Conservation (phyloP, 2,113 vertebrate genomes). For the Seriola rivoliana region DNA sequence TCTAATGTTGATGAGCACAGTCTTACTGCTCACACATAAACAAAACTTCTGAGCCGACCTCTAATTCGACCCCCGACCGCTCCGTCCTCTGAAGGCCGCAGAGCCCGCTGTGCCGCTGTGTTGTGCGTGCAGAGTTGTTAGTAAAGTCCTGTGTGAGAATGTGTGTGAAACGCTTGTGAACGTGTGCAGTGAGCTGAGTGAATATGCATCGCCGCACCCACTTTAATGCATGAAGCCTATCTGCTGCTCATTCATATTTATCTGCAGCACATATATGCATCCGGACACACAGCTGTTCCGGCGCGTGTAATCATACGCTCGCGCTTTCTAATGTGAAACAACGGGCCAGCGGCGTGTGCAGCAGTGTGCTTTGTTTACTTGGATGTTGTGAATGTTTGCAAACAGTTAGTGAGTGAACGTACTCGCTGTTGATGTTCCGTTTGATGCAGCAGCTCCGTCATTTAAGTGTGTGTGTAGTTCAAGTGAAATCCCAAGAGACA, state of each 20-base stretch:
- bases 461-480: constrained; percentile 10
- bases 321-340: constrained; percentile 14
- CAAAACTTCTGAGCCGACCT: constrained; percentile 8
- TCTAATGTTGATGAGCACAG: neutral
- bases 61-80: neutral
- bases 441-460: neutral
- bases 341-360: neutral
- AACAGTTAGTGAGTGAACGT: constrained; percentile 43
- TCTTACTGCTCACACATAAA: neutral
- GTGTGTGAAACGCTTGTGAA: constrained; percentile 57
- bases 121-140: constrained; percentile 62
- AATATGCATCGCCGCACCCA: constrained; percentile 67
- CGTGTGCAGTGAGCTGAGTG: constrained; percentile 68
- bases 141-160: constrained; percentile 45
- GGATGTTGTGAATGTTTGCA: constrained; percentile 51
- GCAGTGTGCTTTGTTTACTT: constrained; percentile 27
- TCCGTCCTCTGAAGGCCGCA: neutral
- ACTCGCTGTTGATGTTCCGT: constrained; percentile 13
- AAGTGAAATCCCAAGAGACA: constrained; percentile 37
- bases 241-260: constrained; percentile 75
- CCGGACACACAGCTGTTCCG: constrained; percentile 53
- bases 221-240: constrained; percentile 61
- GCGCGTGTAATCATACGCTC: constrained; percentile 29
- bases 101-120: constrained; percentile 8
- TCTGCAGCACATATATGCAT: constrained; percentile 46